Percentiles rank a stretch among this genome's conserved stretches.
Conservation (phyloP, 2,113 vertebrate genomes). For the Gobius niger region DNA sequence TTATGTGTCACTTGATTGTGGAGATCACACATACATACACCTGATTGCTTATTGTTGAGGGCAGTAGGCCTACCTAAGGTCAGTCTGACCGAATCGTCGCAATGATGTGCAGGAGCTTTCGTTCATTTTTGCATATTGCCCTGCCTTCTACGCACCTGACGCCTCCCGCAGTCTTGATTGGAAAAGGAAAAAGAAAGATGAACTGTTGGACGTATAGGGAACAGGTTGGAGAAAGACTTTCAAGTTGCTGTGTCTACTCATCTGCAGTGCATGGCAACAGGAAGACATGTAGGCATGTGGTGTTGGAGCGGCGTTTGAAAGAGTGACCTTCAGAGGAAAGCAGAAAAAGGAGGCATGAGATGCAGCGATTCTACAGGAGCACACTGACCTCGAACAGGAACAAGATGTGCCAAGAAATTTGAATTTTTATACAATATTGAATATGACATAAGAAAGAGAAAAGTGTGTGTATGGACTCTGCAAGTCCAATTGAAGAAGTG, state of each 20-base stretch:
- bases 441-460: slow-evolving; percentile 2
- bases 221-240: background rate
- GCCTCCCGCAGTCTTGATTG: too few species aligned
- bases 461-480: background rate
- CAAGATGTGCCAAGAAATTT: slow-evolving; percentile 13
- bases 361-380: slow-evolving; percentile 18
- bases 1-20: too few species aligned
- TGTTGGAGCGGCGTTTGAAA: background rate
- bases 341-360: background rate
- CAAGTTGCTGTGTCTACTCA: slow-evolving; percentile 4
- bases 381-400: slow-evolving; percentile 17
- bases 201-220: slow-evolving; percentile 16
- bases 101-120: too few species aligned
- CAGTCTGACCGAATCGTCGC: too few species aligned
- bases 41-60: too few species aligned
- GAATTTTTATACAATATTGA: slow-evolving; percentile 2
- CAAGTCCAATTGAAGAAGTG: background rate
- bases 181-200: slow-evolving; percentile 15
- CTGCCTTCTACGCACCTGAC: too few species aligned
- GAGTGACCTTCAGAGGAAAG: slow-evolving; percentile 10
- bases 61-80: too few species aligned
- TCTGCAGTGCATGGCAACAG: slow-evolving; percentile 5
- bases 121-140: too few species aligned
- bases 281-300: background rate
- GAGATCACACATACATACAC: too few species aligned